phyloP scores from a whole-genome alignment of 1,140 invertebrate genomes.

The Drosophila littoralis region DNA sequence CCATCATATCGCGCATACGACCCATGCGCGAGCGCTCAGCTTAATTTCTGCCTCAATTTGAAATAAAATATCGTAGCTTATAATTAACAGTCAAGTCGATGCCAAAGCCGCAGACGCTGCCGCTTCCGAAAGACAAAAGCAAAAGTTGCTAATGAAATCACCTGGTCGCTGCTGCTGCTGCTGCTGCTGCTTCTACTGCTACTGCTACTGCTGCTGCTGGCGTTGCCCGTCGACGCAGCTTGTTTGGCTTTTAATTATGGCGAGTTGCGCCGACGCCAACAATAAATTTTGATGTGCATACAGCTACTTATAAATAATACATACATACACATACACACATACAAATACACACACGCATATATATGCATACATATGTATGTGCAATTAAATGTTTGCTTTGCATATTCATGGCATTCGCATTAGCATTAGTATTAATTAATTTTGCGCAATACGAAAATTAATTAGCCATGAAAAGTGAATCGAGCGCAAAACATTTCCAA shows the following conservation, averaged over 20 bases:
- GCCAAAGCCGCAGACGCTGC: slow-evolving; percentile 18
- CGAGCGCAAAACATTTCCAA: slow-evolving; percentile 78
- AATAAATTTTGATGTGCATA: slow-evolving; percentile 72
- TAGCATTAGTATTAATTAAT: slow-evolving; percentile 79
- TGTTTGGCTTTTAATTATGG: slow-evolving; percentile 82
- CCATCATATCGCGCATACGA: slow-evolving; percentile 33
- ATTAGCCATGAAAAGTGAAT: slow-evolving; percentile 83
- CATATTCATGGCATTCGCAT: slow-evolving; percentile 78
- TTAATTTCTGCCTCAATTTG: slow-evolving; percentile 3
- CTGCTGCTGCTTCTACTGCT: no score
- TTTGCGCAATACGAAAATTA: slow-evolving; percentile 82
- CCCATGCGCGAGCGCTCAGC: background rate
- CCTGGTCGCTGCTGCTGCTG: slow-evolving; percentile 41
- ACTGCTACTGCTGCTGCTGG: background rate
- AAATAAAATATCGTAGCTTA: slow-evolving; percentile 52
- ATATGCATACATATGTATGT: slow-evolving; percentile 20
- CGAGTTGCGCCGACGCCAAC: slow-evolving; percentile 69
- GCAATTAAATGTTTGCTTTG: slow-evolving; percentile 57
- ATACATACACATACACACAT: slow-evolving; percentile 12
- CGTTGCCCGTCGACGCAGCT: slow-evolving; percentile 51
- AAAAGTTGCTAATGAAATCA: slow-evolving; percentile 76
- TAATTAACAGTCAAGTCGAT: slow-evolving; percentile 70
- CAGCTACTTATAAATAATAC: slow-evolving; percentile 37
- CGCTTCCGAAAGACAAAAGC: slow-evolving; percentile 18
- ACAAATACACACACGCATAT: slow-evolving; percentile 21